A percentile compares a stretch with the other conserved stretches of the same genome.
Conservation (phyloP, 2,113 vertebrate species). For the Cyprinodon brontotheroides region DNA sequence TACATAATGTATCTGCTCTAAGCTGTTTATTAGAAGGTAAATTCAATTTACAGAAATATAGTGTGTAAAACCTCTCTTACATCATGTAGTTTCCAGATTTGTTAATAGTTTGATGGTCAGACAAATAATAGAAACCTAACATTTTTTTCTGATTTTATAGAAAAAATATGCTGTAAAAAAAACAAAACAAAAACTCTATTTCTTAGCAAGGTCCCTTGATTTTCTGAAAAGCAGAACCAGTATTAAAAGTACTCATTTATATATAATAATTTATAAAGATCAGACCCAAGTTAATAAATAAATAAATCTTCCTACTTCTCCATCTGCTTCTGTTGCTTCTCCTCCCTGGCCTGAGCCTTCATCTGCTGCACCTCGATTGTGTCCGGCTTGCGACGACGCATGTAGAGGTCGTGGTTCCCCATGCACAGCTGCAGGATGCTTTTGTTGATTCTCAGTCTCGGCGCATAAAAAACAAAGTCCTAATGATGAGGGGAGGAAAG, state of each 20-base stretch:
- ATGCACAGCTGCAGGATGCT: constrained; percentile 96
- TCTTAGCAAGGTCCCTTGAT: not conserved
- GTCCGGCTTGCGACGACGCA: constrained; percentile 94
- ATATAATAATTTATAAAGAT: too few relatives aligned
- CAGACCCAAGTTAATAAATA: too few relatives aligned
- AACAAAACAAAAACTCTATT: too few relatives aligned
- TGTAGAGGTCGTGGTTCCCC: constrained; percentile 97
- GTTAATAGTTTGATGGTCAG: too few relatives aligned
- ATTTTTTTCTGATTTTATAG: too few relatives aligned
- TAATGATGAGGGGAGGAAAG: constrained; percentile 44
- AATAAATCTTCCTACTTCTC: constrained; percentile 80
- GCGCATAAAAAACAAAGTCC: constrained; percentile 96
- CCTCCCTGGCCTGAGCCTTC: constrained; percentile 95
- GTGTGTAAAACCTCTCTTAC: too few relatives aligned
- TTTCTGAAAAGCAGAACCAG: not conserved
- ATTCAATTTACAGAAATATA: too few relatives aligned
- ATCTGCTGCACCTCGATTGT: constrained; percentile 98
- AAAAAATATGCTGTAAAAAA: too few relatives aligned
- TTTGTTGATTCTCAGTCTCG: constrained; percentile 95
- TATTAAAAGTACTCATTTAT: not conserved
- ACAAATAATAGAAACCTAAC: too few relatives aligned
- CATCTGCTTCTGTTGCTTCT: constrained; percentile 90
- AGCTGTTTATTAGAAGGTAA: too few relatives aligned
- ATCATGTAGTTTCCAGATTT: too few relatives aligned
- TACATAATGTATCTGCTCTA: too few relatives aligned